A percentile compares a stretch with the other conserved stretches of the same genome.
These are phyloP conservation scores for Drosophila obscura DNA, from an alignment of 1,140 invertebrate species.

Conservation along the genomic window DNA sequence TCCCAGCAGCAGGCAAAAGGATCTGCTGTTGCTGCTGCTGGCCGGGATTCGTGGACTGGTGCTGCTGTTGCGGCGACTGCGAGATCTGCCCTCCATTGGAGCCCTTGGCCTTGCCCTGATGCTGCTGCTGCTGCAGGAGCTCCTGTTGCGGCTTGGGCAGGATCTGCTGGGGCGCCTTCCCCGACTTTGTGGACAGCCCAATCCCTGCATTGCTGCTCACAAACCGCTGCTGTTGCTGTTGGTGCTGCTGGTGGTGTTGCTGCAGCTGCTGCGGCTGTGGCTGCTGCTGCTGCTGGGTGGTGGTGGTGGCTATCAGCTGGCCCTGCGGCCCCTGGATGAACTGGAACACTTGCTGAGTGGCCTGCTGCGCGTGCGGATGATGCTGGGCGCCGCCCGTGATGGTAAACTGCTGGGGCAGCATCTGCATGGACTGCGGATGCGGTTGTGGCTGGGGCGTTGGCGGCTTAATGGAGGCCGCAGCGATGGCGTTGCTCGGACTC, in stretches of 20 bases:
- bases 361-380: slow-evolving; percentile 62
- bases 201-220: slow-evolving; percentile 63
- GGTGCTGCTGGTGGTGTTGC: slow-evolving; percentile 50
- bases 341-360: slow-evolving; percentile 76
- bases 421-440: slow-evolving; percentile 70
- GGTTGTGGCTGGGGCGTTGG: slow-evolving; percentile 75
- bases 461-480: slow-evolving; percentile 76
- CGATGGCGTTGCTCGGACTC: slow-evolving; percentile 76
- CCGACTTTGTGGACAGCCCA: slow-evolving; percentile 63
- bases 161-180: slow-evolving; percentile 78
- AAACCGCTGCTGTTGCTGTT: slow-evolving; percentile 54
- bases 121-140: slow-evolving; percentile 49
- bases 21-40: slow-evolving; percentile 68
- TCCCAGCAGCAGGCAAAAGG: slow-evolving; percentile 71
- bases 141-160: slow-evolving; percentile 80
- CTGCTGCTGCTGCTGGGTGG: slow-evolving; percentile 39
- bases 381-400: slow-evolving; percentile 58
- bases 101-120: slow-evolving; percentile 51
- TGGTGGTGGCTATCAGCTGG: slow-evolving; percentile 75
- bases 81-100: slow-evolving; percentile 63
- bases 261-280: slow-evolving; percentile 48
- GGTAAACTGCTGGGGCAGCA: slow-evolving; percentile 80
- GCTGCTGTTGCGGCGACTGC: slow-evolving; percentile 67
- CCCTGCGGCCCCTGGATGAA: slow-evolving; percentile 82
- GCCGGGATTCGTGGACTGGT: slow-evolving; percentile 55